Percentiles rank a stretch among this genome's conserved stretches.
These are phyloP conservation scores for Euleptes europaea DNA, from an alignment of 2,113 vertebrate species.

Conservation along the genomic window DNA sequence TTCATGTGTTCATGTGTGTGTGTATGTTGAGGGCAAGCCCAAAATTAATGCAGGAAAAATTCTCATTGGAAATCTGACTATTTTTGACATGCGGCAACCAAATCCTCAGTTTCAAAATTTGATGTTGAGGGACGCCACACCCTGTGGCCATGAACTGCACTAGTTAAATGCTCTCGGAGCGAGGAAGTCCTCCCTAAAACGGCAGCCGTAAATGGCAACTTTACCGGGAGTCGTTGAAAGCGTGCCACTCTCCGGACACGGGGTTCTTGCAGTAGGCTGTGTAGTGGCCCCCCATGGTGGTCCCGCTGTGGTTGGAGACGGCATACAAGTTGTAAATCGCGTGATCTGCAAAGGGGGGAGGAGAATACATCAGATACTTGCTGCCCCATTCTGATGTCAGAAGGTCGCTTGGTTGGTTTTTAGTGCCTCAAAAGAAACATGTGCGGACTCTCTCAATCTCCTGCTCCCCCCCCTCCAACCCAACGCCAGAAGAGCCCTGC, in stretches of 20 bases:
- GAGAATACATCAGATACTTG: not conserved
- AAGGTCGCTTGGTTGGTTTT: not conserved
- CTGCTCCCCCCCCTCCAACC: not conserved
- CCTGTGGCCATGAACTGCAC: no score
- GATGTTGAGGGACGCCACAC: not conserved
- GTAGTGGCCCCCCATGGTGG: constrained; percentile 93
- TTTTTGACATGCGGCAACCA: not conserved
- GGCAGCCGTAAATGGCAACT: not conserved
- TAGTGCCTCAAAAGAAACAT: no score
- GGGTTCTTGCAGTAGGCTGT: constrained; percentile 94
- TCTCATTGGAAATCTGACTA: not conserved
- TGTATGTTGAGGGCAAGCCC: no score
- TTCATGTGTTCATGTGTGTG: no score
- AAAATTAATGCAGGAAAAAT: no score
- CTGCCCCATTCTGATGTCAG: no score
- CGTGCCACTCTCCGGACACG: constrained; percentile 89
- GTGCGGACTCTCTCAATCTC: no score
- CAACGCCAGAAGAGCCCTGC: not conserved
- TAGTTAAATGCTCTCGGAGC: no score
- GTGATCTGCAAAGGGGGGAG: constrained; percentile 72
- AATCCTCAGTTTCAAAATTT: not conserved
- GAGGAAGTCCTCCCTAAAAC: no score
- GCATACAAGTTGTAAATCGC: constrained; percentile 92
- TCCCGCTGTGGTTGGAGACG: constrained; percentile 95
- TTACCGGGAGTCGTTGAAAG: constrained; percentile 94